These are phyloP conservation scores for Steinernema scapterisci DNA, from an alignment of 2,888 invertebrate species.

Conservation along the genomic window DNA sequence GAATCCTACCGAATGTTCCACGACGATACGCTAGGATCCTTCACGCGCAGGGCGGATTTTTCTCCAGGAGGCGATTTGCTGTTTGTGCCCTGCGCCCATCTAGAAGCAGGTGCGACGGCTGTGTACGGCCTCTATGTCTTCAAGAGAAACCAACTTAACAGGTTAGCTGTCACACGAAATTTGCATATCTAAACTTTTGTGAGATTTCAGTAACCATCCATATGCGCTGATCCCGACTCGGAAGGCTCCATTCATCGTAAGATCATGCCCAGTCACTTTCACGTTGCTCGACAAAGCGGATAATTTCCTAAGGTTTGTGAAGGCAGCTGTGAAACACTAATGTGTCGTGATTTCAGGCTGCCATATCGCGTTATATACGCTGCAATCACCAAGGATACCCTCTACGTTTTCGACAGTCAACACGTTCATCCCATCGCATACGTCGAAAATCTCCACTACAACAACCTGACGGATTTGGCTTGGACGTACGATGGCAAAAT, in stretches of 20 bases:
- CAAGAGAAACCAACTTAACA: constrained; percentile 71
- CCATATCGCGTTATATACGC: constrained; percentile 86
- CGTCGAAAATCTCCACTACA: constrained; percentile 84
- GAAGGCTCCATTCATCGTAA: constrained; percentile 80
- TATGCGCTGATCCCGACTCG: constrained; percentile 43
- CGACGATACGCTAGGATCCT: constrained; percentile 90
- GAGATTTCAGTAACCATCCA: constrained; percentile 39
- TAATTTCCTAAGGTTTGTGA: constrained; percentile 48
- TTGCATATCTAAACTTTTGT: neutral
- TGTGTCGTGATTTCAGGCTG: constrained; percentile 69
- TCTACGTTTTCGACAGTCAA: constrained; percentile 86
- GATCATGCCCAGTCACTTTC: constrained; percentile 81
- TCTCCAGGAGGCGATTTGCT: constrained; percentile 88
- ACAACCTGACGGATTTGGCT: constrained; percentile 83
- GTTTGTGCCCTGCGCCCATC: constrained; percentile 78
- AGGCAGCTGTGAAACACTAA: neutral
- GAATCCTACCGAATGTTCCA: constrained; percentile 76
- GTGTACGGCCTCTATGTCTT: constrained; percentile 74
- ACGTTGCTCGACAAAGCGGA: constrained; percentile 70
- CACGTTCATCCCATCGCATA: constrained; percentile 80
- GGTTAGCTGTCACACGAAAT: too few relatives aligned
- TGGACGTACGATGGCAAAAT: constrained; percentile 83
- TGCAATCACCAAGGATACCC: constrained; percentile 81
- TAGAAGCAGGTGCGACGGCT: constrained; percentile 66
- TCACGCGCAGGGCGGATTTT: constrained; percentile 85